These are phyloP conservation scores for Drosophila bocki DNA, from an alignment of 1,140 invertebrate genomes.

Conservation along the genomic window DNA sequence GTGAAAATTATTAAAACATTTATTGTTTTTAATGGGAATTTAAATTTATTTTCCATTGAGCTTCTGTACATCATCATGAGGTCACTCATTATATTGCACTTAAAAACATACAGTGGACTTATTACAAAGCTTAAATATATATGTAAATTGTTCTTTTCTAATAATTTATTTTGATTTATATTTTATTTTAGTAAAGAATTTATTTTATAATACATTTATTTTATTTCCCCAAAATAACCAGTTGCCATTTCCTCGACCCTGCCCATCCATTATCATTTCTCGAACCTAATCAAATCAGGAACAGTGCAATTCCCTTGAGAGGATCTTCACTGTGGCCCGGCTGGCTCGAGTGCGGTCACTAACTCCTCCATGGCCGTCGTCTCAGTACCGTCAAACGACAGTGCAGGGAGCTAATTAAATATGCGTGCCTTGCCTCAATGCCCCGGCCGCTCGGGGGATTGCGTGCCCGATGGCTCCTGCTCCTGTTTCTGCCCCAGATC, in stretches of 20 bases:
- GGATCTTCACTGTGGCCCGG: constrained; percentile 36
- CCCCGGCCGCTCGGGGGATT: constrained; percentile 50
- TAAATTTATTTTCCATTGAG: background rate
- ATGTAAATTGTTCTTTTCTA: background rate
- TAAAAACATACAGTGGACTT: too few relatives aligned
- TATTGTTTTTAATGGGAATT: background rate
- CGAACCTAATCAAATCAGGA: constrained; percentile 39
- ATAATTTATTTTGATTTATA: background rate
- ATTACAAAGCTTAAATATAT: background rate
- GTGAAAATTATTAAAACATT: background rate
- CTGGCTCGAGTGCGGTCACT: constrained; percentile 41
- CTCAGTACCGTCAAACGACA: constrained; percentile 25
- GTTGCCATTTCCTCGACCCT: background rate
- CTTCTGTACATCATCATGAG: background rate
- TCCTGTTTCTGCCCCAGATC: background rate
- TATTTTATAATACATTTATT: background rate
- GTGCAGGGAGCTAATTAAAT: constrained; percentile 67
- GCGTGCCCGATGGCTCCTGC: constrained; percentile 49
- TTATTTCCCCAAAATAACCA: background rate
- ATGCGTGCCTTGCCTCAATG: constrained; percentile 62
- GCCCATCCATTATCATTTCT: constrained; percentile 36
- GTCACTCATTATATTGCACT: too few relatives aligned
- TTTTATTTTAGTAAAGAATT: background rate
- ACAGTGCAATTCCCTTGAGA: constrained; percentile 19
- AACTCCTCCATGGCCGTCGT: constrained; percentile 12